Percentiles rank a stretch among this genome's conserved stretches.
Conservation (phyloP, 2,797 vertebrate species). For the Lindbergichthys nudifrons region DNA sequence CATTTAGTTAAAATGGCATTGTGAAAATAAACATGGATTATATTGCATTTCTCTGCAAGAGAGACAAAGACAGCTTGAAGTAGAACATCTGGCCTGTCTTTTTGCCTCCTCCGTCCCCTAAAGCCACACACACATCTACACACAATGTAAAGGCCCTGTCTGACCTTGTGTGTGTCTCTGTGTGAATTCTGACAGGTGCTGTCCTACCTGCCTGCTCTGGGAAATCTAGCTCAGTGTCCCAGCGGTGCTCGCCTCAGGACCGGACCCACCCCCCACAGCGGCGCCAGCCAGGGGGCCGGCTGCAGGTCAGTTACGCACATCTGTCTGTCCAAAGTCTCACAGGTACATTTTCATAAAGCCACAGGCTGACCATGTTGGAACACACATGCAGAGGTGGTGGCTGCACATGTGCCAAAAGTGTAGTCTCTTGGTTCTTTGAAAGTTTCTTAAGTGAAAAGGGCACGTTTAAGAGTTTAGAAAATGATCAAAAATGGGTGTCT, state of each 20-base stretch:
- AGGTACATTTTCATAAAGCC: slow-evolving; percentile 61
- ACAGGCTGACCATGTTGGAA: slow-evolving; percentile 29
- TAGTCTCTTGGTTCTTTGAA: not conserved
- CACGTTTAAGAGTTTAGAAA: not conserved
- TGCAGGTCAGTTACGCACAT: slow-evolving; percentile 87
- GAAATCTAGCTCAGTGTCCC: slow-evolving; percentile 75
- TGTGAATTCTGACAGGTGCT: slow-evolving; percentile 85
- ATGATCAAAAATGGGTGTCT: slow-evolving; percentile 6
- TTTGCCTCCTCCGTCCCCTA: slow-evolving; percentile 34
- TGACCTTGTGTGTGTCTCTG: slow-evolving; percentile 52
- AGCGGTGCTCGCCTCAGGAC: slow-evolving; percentile 68
- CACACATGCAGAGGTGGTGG: slow-evolving; percentile 14
- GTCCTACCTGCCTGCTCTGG: slow-evolving; percentile 89
- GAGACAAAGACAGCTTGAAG: slow-evolving; percentile 30
- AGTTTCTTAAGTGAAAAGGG: not conserved
- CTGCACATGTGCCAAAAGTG: not conserved
- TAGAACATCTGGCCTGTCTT: slow-evolving; percentile 64
- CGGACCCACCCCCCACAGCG: slow-evolving; percentile 82
- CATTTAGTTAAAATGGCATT: slow-evolving; percentile 31
- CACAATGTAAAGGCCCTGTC: slow-evolving; percentile 21
- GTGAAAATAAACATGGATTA: slow-evolving; percentile 27
- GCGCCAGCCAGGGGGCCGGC: slow-evolving; percentile 81
- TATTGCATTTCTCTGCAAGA: slow-evolving; percentile 14
- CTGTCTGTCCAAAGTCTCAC: slow-evolving; percentile 63
- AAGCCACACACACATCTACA: slow-evolving; percentile 40